phyloP scores from a whole-genome alignment of 2,113 vertebrate genomes.

The Pseudopodoces humilis region DNA sequence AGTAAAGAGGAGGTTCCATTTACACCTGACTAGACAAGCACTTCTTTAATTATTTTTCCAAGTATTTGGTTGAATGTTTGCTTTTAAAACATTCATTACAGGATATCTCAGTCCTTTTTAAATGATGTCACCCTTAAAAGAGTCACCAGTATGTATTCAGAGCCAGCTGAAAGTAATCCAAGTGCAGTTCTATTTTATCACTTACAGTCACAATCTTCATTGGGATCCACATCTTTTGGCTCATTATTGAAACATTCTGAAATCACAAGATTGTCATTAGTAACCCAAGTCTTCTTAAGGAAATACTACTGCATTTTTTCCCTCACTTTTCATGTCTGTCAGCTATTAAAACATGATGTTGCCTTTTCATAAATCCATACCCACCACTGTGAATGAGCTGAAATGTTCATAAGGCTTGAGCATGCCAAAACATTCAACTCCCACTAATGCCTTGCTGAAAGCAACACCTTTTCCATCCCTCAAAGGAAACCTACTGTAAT shows the following conservation, averaged over 20 bases:
- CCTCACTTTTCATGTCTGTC: neutral
- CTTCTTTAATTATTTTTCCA: neutral
- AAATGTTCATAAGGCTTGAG: neutral
- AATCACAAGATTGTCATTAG: neutral
- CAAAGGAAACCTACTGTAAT: neutral
- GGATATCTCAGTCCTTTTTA: neutral
- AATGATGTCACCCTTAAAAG: neutral
- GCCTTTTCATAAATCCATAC: neutral
- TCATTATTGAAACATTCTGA: constrained; percentile 89
- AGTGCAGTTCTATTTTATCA: neutral
- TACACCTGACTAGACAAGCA: neutral
- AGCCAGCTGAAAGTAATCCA: neutral
- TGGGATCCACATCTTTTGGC: constrained; percentile 83
- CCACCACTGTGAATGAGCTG: neutral
- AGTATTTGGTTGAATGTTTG: neutral
- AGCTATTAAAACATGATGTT: neutral
- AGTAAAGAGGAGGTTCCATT: neutral
- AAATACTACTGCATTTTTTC: neutral
- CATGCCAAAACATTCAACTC: neutral
- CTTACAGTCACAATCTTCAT: constrained; percentile 85
- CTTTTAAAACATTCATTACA: neutral
- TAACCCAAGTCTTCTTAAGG: neutral
- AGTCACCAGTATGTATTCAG: neutral
- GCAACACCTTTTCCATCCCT: neutral
- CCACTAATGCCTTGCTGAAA: neutral